Base-by-base conservation (phyloP, 2,113 vertebrate genomes). In the Saccopteryx leptura region DNA sequence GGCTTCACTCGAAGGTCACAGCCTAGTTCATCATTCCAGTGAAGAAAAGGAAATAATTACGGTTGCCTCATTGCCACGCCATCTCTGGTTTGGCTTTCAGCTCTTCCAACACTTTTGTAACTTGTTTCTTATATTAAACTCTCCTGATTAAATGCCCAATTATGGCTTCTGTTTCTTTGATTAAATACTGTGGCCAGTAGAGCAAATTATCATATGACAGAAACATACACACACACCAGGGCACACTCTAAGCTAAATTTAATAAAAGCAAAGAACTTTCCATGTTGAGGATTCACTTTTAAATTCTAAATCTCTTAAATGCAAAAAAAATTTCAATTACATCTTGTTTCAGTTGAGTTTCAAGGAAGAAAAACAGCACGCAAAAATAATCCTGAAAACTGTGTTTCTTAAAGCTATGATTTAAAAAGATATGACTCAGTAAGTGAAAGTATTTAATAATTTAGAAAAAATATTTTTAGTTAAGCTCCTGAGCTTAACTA, bases 321-420 rank as follows among this genome's bases (percentile, higher is more conserved):
- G n/a, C 24, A 39, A 33, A 60, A 46, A 52, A 72, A n/a, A 33
- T 56, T 58, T 65, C 46, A 56, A 81, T 33, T 91, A 80, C 5
- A 28, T 50, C 39, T 78, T 71, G 39, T 50, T 90, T 68, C 50
- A 48, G n/a, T 2, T 56, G 61, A 24, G 72, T 72, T 66, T 61
- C 50, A 90, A 83, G 46, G 52, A 28, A 31, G 14, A 23, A 26
- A 46, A 88, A 58, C 61, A 33, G 24, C 5, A 33, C 18, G 60
- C 71, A 28, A 61, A 87, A 75, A 92, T 66, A 88, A 94, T 90
- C 46, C n/a, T 90, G 10, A 86, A 94, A 89, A 75, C 1, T 66
- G 61, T 50, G 72, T 80, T 50, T 74, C 87, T 83, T 54, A n/a
- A 82, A 54, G 56, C n/a, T 61, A 72, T 8, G 28, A 87, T 72